A percentile compares a stretch with the other conserved stretches of the same genome.
phyloP scores from a whole-genome alignment of 1,140 invertebrate genomes.

The Pachypeltis micranthus region DNA sequence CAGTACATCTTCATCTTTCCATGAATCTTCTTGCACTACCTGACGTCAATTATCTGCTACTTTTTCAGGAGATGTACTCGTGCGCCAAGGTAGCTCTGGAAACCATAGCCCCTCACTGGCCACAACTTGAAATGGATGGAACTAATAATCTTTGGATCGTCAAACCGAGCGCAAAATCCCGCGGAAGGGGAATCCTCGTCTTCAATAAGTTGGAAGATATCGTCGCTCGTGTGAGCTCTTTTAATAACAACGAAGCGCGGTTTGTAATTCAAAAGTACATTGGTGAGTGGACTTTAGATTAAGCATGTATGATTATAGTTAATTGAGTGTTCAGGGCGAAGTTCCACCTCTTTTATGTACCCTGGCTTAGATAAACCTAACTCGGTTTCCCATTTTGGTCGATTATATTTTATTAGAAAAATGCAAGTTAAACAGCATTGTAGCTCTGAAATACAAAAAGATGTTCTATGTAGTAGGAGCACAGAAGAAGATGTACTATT shows the following conservation, averaged over 20 bases:
- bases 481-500: too few relatives aligned
- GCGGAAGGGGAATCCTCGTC: constrained; percentile 77
- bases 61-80: constrained; percentile 39
- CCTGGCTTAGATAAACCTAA: too few relatives aligned
- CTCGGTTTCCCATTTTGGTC: too few relatives aligned
- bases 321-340: too few relatives aligned
- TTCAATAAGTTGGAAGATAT: constrained; percentile 80
- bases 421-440: too few relatives aligned
- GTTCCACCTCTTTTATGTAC: too few relatives aligned
- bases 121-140: constrained; percentile 71
- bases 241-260: constrained; percentile 51
- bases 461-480: too few relatives aligned
- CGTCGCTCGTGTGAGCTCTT: constrained; percentile 45
- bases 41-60: background rate
- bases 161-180: constrained; percentile 85
- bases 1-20: background rate
- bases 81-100: constrained; percentile 42
- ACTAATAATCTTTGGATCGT: constrained; percentile 85
- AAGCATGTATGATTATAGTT: too few relatives aligned
- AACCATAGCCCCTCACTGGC: constrained; percentile 54
- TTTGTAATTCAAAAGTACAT: constrained; percentile 94
- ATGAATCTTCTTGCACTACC: background rate
- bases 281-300: constrained; percentile 45
- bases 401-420: too few relatives aligned
- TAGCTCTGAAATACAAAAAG: too few relatives aligned